A percentile compares a stretch with the other conserved stretches of the same genome.
These are phyloP conservation scores for Platypus cylindrus DNA, from an alignment of 2,888 invertebrate species.

Conservation along the genomic window DNA sequence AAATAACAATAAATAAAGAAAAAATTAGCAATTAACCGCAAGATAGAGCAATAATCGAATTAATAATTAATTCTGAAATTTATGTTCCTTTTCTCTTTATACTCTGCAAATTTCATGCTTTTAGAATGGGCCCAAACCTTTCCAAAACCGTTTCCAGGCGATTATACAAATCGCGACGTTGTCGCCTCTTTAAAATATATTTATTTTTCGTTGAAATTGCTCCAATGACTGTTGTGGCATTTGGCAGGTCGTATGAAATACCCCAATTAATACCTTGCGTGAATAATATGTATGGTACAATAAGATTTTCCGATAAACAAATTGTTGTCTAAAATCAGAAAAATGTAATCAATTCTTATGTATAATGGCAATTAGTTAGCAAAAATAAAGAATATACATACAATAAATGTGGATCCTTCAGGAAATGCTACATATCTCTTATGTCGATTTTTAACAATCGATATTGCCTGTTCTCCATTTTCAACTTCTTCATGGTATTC, in stretches of 20 bases:
- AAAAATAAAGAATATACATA: slow-evolving; percentile 33
- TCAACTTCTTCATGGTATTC: too few relatives aligned
- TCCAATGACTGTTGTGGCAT: slow-evolving; percentile 36
- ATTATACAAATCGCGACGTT: slow-evolving; percentile 53
- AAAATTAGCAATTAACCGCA: neutral
- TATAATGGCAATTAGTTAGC: neutral
- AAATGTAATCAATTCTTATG: neutral
- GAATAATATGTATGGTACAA: slow-evolving; percentile 41
- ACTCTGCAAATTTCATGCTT: slow-evolving; percentile 25
- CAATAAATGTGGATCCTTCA: slow-evolving; percentile 57
- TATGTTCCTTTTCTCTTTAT: neutral
- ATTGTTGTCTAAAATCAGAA: slow-evolving; percentile 37
- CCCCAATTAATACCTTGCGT: slow-evolving; percentile 61
- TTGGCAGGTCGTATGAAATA: slow-evolving; percentile 61
- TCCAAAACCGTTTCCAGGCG: slow-evolving; percentile 56
- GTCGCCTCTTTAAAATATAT: slow-evolving; percentile 34
- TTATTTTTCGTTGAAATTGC: slow-evolving; percentile 8
- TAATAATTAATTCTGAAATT: too few relatives aligned
- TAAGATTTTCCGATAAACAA: slow-evolving; percentile 30
- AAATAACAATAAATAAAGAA: neutral
- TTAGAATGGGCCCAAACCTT: too few relatives aligned
- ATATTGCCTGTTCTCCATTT: too few relatives aligned
- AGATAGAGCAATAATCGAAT: too few relatives aligned
- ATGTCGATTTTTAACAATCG: slow-evolving; percentile 29
- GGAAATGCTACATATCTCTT: slow-evolving; percentile 57